Evolutionary conservation across 2,888 invertebrate species (phyloP).

Genomic region (Aleiodes leptofemur): DNA sequence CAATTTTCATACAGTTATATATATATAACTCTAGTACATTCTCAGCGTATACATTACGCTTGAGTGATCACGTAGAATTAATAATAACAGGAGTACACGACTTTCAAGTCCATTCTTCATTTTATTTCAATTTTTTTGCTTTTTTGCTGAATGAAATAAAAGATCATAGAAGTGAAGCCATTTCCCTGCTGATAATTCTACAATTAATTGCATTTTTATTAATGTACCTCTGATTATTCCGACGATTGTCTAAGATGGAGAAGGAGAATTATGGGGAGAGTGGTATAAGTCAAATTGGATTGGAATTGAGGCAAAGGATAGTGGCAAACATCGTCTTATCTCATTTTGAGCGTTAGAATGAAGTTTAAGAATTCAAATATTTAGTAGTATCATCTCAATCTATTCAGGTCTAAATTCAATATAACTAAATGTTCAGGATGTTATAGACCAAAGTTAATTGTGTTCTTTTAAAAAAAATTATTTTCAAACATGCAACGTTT

Average conservation of each 20-base stretch:
- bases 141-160: neutral
- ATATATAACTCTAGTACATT: neutral
- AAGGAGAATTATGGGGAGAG: neutral
- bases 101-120: slow-evolving; percentile 19
- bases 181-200: slow-evolving; percentile 2
- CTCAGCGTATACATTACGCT: slow-evolving; percentile 26
- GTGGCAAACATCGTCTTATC: too few species aligned
- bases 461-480: too few species aligned
- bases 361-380: too few species aligned
- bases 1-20: slow-evolving; percentile 22
- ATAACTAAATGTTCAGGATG: too few species aligned
- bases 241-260: neutral
- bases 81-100: slow-evolving; percentile 23
- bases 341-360: too few species aligned
- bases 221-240: neutral
- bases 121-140: slow-evolving; percentile 24
- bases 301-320: neutral
- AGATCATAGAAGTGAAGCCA: neutral
- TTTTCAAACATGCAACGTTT: too few species aligned
- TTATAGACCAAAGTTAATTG: too few species aligned
- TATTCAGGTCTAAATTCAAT: too few species aligned
- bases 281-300: neutral
- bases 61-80: slow-evolving; percentile 30
- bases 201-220: slow-evolving; percentile 1
- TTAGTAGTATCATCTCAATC: too few species aligned